Percentiles rank a stretch among this genome's conserved stretches.
Evolutionary conservation across 2,888 invertebrate genomes (phyloP).

Genomic region (Melieria omissa): DNA sequence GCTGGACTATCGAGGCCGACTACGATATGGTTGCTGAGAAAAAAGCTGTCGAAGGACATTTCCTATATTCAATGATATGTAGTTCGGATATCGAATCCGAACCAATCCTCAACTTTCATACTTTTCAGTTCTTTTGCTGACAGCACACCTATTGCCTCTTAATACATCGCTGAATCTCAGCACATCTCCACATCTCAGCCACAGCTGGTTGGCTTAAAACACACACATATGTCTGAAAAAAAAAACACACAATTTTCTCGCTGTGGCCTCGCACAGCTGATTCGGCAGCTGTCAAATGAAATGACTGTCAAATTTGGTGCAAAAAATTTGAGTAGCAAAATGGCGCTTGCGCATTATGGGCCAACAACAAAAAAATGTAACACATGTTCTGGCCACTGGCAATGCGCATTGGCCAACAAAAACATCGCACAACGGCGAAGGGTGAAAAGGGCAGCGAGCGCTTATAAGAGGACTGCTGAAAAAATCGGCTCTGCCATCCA

Average conservation of each 20-base stretch:
- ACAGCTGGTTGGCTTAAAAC: too few relatives aligned
- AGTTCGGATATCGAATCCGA: too few relatives aligned
- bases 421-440: slow-evolving; percentile 7
- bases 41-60: too few relatives aligned
- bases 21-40: too few relatives aligned
- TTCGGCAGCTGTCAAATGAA: slow-evolving; percentile 36
- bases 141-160: too few relatives aligned
- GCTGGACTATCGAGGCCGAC: too few relatives aligned
- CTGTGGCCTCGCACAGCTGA: slow-evolving; percentile 36
- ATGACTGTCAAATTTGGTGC: slow-evolving; percentile 40
- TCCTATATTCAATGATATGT: too few relatives aligned
- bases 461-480: slow-evolving; percentile 21
- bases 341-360: slow-evolving; percentile 22
- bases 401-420: neutral
- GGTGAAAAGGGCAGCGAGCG: neutral
- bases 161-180: too few relatives aligned
- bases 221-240: too few relatives aligned
- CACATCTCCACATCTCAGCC: too few relatives aligned
- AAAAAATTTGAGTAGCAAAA: slow-evolving; percentile 20
- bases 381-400: neutral
- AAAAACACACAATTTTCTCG: neutral
- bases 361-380: neutral
- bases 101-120: too few relatives aligned
- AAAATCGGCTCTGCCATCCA: slow-evolving; percentile 33
- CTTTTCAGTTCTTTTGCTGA: too few relatives aligned